Evolutionary conservation across 1,140 invertebrate genomes (phyloP), one percentile per base, ranked within the genome.

Genomic region (Bombus soroeensis): DNA sequence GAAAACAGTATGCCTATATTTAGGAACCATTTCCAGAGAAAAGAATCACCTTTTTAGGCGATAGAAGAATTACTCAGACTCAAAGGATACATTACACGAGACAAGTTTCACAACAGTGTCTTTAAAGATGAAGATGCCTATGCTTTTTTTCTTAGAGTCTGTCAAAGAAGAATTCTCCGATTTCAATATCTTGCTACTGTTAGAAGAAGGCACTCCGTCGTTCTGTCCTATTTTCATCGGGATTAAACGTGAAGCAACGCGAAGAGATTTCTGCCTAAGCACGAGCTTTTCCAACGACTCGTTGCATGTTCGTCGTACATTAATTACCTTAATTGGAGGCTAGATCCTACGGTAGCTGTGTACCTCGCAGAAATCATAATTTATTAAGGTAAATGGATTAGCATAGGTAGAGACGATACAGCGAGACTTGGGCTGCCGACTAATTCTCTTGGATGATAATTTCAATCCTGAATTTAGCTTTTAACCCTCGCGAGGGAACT

Each of bases 301-400:
- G 28, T 75, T 37, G 71, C 81, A 57, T 82, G 81, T n/a, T 25
- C 41, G 57, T 25, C 25, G 41, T 43, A 39, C 41, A 76, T 83
- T 83, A 75, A 83, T 83, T 83, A 83, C 81, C 57, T 75, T 83
- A 83, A 83, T 83, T 83, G 53, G 72, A 47, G 59, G 41, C 72
- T 34, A 75, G 81, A 83, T 83, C n/a, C 41, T 39, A 34, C 25
- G 72, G 25, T 32, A 37, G 53, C 37, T n/a, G 32, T 32, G n/a
- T 43, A 25, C 41, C 41, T 37, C 32, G 34, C 32, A 47, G 72
- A 83, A 76, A 71, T 83, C 81, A 66, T 83, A 75, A 75, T 75
- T 75, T 83, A 83, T 75, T 53, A 47, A 66, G 57, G 47, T 18
- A 83, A 83, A 83, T 76, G 81, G 81, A 75, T 76, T 66, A 76